These are phyloP conservation scores for Neoscelio sp. DNA, from an alignment of 2,888 invertebrate genomes.

Conservation along the genomic window DNA sequence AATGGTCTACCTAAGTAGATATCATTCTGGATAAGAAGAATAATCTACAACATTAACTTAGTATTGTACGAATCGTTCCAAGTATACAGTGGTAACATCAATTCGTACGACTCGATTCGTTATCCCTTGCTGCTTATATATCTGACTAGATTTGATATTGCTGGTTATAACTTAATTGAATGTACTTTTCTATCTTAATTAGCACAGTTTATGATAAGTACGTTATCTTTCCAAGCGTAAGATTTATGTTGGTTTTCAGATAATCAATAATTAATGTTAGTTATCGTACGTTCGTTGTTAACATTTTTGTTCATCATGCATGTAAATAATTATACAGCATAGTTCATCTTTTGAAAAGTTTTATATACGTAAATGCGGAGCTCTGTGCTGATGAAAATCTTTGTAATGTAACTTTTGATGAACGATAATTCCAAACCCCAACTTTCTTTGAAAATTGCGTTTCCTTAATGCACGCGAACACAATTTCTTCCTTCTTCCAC, in stretches of 20 bases:
- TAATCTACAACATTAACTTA: too few species aligned
- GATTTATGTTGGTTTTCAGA: background rate
- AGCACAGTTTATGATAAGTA: conserved; percentile 1
- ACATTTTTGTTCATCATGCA: background rate
- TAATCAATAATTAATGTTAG: conserved; percentile 3
- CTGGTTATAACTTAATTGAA: too few species aligned
- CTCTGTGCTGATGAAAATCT: conserved; percentile 15
- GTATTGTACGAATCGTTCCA: too few species aligned
- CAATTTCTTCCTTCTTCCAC: conserved; percentile 9
- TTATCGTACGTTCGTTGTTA: background rate
- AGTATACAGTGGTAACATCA: too few species aligned
- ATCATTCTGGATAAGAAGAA: too few species aligned
- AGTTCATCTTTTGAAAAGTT: background rate
- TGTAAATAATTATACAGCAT: background rate
- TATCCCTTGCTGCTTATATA: too few species aligned
- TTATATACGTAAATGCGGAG: background rate
- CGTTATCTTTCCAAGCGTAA: background rate
- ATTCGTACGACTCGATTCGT: too few species aligned
- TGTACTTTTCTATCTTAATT: too few species aligned
- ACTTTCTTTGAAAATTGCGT: conserved; percentile 18
- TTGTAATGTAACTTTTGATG: conserved; percentile 21
- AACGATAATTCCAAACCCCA: conserved; percentile 14
- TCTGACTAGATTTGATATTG: too few species aligned
- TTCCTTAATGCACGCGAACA: conserved; percentile 19
- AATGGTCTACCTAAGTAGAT: too few species aligned